These are phyloP conservation scores for Catocala nupta DNA, from an alignment of 2,888 invertebrate species.

Conservation along the genomic window DNA sequence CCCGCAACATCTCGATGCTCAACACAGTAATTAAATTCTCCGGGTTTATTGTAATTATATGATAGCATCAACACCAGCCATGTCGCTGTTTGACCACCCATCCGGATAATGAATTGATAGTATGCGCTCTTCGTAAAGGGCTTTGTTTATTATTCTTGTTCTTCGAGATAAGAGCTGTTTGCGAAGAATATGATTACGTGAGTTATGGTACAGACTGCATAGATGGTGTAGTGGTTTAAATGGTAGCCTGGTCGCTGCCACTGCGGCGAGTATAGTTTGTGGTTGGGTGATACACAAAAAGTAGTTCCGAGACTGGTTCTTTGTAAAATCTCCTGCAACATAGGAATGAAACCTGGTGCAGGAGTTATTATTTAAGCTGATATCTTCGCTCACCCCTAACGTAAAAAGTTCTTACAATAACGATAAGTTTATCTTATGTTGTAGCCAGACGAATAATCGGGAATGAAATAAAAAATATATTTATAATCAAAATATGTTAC, in stretches of 20 bases:
- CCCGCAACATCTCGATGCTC: constrained; percentile 8
- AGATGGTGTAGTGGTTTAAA: too few species aligned
- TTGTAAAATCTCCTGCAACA: too few species aligned
- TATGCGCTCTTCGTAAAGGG: not conserved
- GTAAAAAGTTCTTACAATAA: too few species aligned
- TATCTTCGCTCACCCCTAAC: too few species aligned
- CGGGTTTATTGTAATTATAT: constrained; percentile 55
- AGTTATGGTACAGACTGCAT: too few species aligned
- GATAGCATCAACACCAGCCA: constrained; percentile 52
- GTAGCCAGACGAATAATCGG: not conserved
- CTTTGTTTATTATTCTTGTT: constrained; percentile 13
- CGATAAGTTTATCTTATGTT: not conserved
- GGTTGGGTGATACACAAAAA: too few species aligned
- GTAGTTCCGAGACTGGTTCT: too few species aligned
- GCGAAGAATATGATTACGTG: too few species aligned
- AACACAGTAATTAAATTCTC: constrained; percentile 59
- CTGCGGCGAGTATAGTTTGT: too few species aligned
- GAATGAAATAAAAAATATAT: not conserved
- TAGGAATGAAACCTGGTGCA: too few species aligned
- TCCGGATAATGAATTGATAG: constrained; percentile 17
- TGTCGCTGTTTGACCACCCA: constrained; percentile 30
- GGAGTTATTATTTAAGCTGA: too few species aligned
- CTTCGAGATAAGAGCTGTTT: not conserved
- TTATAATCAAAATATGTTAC: constrained; percentile 13
- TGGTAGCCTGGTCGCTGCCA: too few species aligned